A percentile compares a stretch with the other conserved stretches of the same genome.
Conservation (phyloP, 2,113 vertebrate genomes). For the Alexandromys fortis region DNA sequence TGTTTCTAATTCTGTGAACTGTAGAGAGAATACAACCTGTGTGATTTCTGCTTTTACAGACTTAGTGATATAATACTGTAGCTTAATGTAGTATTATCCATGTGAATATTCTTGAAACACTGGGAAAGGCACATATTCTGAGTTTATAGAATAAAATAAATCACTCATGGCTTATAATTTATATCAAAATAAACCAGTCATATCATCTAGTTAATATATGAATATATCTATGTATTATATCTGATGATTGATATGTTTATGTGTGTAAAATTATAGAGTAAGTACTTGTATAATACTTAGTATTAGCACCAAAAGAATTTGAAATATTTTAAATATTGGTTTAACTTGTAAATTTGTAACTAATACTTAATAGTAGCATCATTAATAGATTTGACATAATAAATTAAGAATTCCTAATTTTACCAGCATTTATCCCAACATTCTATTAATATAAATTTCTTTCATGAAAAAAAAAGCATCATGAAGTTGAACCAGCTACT, state of each 20-base stretch:
- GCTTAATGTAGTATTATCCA: background rate
- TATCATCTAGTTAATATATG: background rate
- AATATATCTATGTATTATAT: background rate
- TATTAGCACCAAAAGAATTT: slow-evolving; percentile 9
- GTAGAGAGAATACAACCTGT: background rate
- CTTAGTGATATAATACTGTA: background rate
- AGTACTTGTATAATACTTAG: background rate
- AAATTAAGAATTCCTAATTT: slow-evolving; percentile 31
- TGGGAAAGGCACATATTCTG: background rate
- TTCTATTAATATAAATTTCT: background rate
- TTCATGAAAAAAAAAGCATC: background rate
- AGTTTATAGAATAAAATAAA: background rate
- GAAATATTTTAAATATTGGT: slow-evolving; percentile 23
- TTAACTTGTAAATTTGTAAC: background rate
- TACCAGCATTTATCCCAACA: background rate
- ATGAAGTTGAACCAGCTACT: background rate
- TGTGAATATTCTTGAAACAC: slow-evolving; percentile 38
- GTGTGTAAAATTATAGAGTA: background rate
- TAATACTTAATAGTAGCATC: slow-evolving; percentile 13
- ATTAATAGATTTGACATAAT: slow-evolving; percentile 15
- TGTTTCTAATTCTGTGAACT: background rate
- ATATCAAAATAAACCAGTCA: background rate
- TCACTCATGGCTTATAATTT: background rate
- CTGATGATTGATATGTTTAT: background rate
- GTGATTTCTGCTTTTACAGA: slow-evolving; percentile 2